Conservation (phyloP, 2,113 vertebrate species). For the Pluvialis apricaria region DNA sequence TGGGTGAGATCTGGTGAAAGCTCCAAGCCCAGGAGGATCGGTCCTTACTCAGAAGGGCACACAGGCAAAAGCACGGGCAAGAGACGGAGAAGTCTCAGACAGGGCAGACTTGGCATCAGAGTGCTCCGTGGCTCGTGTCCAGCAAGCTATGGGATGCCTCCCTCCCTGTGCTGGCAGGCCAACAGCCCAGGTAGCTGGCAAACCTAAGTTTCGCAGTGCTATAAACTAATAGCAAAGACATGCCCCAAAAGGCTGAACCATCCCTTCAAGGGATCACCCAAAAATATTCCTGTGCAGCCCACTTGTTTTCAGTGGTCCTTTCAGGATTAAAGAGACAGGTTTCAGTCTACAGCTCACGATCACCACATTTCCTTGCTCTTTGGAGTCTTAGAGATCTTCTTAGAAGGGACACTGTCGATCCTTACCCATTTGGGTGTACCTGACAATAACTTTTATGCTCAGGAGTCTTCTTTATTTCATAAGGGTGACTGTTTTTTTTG, state of each 20-base stretch:
- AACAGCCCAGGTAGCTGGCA: neutral
- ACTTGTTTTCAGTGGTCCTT: neutral
- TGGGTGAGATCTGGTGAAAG: neutral
- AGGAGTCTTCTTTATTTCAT: neutral
- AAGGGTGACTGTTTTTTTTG: neutral
- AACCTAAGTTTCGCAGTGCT: neutral
- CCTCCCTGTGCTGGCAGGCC: neutral
- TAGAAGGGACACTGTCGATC: neutral
- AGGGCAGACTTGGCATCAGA: neutral
- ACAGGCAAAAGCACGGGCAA: neutral
- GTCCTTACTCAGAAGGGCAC: neutral
- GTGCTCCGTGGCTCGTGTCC: fast-evolving
- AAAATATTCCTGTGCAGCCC: neutral
- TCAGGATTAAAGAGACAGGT: neutral
- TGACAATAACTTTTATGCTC: neutral
- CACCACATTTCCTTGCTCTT: neutral
- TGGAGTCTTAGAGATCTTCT: neutral
- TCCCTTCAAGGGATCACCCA: neutral
- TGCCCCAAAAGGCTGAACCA: neutral
- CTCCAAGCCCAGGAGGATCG: neutral
- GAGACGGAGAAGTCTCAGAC: neutral
- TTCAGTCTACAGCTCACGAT: neutral
- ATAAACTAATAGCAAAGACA: neutral
- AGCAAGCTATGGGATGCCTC: neutral
- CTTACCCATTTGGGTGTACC: neutral